Conservation (phyloP, 2,797 vertebrate species). For the Danio jaintianensis region DNA sequence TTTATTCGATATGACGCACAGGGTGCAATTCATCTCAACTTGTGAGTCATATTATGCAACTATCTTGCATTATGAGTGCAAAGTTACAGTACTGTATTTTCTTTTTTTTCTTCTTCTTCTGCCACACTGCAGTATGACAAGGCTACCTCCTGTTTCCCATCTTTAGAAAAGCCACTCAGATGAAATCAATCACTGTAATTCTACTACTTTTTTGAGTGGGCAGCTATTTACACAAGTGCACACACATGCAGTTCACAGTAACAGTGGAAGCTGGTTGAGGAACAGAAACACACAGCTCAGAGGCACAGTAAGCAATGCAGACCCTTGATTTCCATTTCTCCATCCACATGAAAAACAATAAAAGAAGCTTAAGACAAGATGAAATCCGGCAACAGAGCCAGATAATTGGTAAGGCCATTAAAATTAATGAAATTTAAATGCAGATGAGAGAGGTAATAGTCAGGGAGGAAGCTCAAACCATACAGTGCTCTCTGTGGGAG, state of each 20-base stretch:
- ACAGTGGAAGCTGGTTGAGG: not conserved
- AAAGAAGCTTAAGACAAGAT: constrained; percentile 35
- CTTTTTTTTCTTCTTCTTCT: not conserved
- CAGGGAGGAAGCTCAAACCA: constrained; percentile 31
- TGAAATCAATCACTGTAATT: constrained; percentile 29
- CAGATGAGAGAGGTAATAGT: constrained; percentile 48
- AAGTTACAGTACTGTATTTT: not conserved
- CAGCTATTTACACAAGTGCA: constrained; percentile 24
- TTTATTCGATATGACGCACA: constrained; percentile 4
- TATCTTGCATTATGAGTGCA: constrained; percentile 9
- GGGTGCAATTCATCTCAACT: not conserved
- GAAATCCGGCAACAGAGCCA: constrained; percentile 50
- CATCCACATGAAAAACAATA: constrained; percentile 24
- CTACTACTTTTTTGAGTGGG: not conserved
- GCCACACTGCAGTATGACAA: not conserved
- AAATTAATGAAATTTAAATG: constrained; percentile 61
- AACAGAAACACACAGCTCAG: constrained; percentile 35
- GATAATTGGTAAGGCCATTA: constrained; percentile 59
- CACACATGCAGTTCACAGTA: constrained; percentile 23
- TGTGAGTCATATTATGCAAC: constrained; percentile 26
- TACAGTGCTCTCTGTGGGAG: constrained; percentile 43
- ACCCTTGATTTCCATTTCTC: not conserved
- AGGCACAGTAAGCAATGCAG: constrained; percentile 15
- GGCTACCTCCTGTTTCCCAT: constrained; percentile 4
- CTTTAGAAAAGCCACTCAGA: constrained; percentile 20